phyloP scores from a whole-genome alignment of 1,140 invertebrate genomes.

The Drosophila kikkawai region DNA sequence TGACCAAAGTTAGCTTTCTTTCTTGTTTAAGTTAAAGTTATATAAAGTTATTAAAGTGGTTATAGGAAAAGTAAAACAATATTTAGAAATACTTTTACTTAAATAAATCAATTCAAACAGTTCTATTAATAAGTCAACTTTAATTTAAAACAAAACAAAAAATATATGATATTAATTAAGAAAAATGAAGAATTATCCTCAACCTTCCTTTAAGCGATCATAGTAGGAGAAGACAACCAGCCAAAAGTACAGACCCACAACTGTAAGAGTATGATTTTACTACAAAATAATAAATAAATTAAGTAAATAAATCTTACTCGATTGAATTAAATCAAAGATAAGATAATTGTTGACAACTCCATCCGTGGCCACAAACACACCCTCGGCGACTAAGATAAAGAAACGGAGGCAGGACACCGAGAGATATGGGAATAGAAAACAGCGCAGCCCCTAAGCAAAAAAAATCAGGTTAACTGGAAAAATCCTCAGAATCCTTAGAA shows the following conservation, averaged over 20 bases:
- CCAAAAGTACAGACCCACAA: constrained; percentile 58
- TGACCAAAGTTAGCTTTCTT: too few relatives aligned
- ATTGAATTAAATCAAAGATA: constrained; percentile 52
- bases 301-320: constrained; percentile 19
- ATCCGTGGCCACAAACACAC: constrained; percentile 20
- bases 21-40: too few relatives aligned
- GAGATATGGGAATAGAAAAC: constrained; percentile 54
- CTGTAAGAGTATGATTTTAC: constrained; percentile 1
- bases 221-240: constrained; percentile 64
- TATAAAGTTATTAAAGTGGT: too few relatives aligned
- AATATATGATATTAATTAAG: neutral
- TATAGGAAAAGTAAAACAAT: neutral
- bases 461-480: neutral
- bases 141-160: neutral
- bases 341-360: constrained; percentile 54
- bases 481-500: neutral
- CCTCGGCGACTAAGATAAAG: constrained; percentile 35
- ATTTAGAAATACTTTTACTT: neutral
- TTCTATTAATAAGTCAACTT: neutral
- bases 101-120: neutral
- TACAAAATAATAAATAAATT: neutral
- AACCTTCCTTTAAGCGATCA: constrained; percentile 1
- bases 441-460: constrained; percentile 19
- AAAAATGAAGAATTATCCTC: neutral
- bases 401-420: constrained; percentile 42